Base-by-base conservation (phyloP, 2,888 invertebrate species). In the Drosophila rubida region DNA sequence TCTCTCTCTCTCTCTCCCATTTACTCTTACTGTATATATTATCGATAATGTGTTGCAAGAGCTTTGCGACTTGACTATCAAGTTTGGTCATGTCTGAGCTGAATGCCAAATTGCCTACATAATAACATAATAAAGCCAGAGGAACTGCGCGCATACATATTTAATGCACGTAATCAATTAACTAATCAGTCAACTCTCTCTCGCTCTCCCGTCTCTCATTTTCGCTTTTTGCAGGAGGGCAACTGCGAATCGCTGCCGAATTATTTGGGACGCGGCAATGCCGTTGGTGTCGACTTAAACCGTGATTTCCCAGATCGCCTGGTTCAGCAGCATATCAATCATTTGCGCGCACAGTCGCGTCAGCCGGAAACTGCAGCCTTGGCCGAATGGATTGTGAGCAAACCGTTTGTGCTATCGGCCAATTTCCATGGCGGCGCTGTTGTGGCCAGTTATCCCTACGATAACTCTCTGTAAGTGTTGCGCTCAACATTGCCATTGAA, bases 391-490 rank as follows among this genome's bases (percentile, higher is more conserved):
- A 96, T 98, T 44, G 93, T 95, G 57, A 94, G 94, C 9, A 95
- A 96, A 84, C 97, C 97, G 57, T 99, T 98, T 91, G 98, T 98
- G 30, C 93, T 98, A 49, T 98, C 98, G 0, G 98, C 96, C 1
- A 99, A 98, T 92, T 93, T 98, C 49, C 98, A 98, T 90, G 98
- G 98, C n/a, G 98, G 98, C 2, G 97, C 99, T 32, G 94, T 99
- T 0, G 99, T 99, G 1, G 99, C 98, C 53, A 99, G 99, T 91
- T 99, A 99, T 92, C 99, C 99, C 0, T 99, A 94, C 89, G 99
- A 98, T 92, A 96, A 97, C 91, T 95, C 96, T 13, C 93, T 93
- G 96, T 96, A 93, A 92, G 92, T 91, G 7, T 1, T 7, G 7
- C 4, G 9, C 7, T 16, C n/a, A 11, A 11, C 46, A 19, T 7